Percentiles rank a stretch among this genome's conserved stretches.
These are phyloP conservation scores for Crotalus helleri DNA, from an alignment of 2,113 vertebrate genomes.

Conservation along the genomic window DNA sequence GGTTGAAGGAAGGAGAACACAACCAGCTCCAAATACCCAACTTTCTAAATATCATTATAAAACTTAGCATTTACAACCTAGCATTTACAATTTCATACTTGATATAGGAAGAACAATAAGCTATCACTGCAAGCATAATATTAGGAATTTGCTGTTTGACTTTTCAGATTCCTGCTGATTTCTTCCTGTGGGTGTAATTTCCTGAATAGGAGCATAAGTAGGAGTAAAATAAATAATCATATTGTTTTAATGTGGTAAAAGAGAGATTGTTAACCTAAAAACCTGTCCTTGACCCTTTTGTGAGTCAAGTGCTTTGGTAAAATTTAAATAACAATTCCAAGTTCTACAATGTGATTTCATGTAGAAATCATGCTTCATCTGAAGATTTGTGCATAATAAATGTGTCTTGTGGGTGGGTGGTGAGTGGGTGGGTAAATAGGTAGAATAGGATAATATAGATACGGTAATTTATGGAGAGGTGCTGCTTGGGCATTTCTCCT, in stretches of 20 bases:
- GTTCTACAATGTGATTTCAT: not conserved
- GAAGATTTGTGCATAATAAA: conserved; percentile 2
- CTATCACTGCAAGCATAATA: not conserved
- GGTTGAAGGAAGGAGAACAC: not conserved
- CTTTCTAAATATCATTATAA: not conserved
- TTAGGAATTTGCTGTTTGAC: not conserved
- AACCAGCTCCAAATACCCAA: not conserved
- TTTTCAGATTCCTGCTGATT: fast-evolving
- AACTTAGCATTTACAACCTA: not conserved
- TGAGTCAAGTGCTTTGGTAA: not conserved
- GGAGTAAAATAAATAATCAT: not conserved
- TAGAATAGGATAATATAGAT: no score
- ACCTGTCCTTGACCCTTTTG: not conserved
- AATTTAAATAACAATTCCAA: conserved; percentile 1
- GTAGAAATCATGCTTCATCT: not conserved
- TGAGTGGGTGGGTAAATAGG: no score
- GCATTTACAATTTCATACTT: not conserved
- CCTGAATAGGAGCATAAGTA: not conserved
- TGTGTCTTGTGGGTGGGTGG: not conserved
- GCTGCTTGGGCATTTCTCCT: no score
- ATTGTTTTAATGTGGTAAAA: not conserved
- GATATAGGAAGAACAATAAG: not conserved
- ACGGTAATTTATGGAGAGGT: no score
- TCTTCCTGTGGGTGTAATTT: not conserved
- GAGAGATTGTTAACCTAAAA: not conserved